Evolutionary conservation across 2,113 vertebrate species (phyloP), one percentile per base, ranked within the genome.

Genomic region (Phodopus roborovskii): DNA sequence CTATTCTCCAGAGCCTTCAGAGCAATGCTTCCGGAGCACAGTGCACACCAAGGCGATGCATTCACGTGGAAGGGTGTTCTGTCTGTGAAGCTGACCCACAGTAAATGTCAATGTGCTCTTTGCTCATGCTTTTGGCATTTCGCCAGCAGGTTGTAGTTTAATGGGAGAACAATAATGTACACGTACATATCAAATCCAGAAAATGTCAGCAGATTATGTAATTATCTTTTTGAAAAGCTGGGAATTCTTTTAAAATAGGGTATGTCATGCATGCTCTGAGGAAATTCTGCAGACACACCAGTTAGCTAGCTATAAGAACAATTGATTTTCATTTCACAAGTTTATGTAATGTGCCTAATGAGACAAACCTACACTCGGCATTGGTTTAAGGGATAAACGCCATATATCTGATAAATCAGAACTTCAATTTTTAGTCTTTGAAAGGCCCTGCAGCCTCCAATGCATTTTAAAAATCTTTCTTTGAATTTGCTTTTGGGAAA

Each of bases 81-180:
- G 53, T 3, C 77, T 26, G 10, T 62, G 68, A 97, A 16, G 24
- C 33, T 74, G 79, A 71, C 64, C 92, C 77, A 11, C 33, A 58
- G 73, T 84, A 64, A 87, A 98, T 98, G 97, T 97, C 98, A 97
- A 4, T 1, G 39, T 88, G 93, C 71, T 82, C 96, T 97, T 97
- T 92, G 73, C 96, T 97, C 90, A 94, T 94, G 94, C 94, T 94
- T 92, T 16, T 94, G 97, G 87, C 73, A 93, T 94, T 91, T 98
- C 97, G 96, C 86, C 73, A 96, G 92, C 62, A 90, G 73, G 93
- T 95, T 97, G 48, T 66, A 48, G n/a, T 91, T 64, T 53, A 94
- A 97, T 94, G 88, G 81, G n/a, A 96, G 93, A 97, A 95, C 90
- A 97, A 39, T 96, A 96, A 97, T 64, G 62, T 8, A 0, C 84